Evolutionary conservation across 35 echinoderm and acorn worm species (phyloP).

Genomic region (Apostichopus parvimensis): DNA sequence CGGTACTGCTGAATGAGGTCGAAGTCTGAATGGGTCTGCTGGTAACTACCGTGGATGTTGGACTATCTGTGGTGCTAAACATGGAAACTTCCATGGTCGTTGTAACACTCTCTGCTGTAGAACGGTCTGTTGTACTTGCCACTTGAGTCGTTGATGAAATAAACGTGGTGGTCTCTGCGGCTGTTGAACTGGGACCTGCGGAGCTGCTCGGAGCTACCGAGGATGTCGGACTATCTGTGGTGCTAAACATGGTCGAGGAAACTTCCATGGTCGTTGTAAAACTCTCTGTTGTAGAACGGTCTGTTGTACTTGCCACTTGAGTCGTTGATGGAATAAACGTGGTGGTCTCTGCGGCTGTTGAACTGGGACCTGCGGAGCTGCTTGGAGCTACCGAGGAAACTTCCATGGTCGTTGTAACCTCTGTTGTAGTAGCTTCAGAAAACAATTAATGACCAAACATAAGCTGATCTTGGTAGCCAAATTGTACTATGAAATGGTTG

Average conservation of each 20-base stretch:
- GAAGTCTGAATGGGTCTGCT: background rate
- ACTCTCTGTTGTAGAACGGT: background rate
- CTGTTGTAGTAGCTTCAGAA: background rate
- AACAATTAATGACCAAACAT: too few relatives aligned
- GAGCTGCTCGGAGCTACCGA: background rate
- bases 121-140: background rate
- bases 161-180: background rate
- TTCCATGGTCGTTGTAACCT: too few relatives aligned
- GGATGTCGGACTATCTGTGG: background rate
- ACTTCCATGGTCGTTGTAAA: too few relatives aligned
- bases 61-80: background rate
- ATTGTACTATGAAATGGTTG: background rate
- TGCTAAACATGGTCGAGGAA: background rate
- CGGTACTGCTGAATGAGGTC: conserved; percentile 6
- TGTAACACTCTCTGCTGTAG: background rate
- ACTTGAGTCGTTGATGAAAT: background rate
- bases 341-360: background rate
- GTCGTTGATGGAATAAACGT: background rate
- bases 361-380: background rate
- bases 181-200: background rate
- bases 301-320: background rate
- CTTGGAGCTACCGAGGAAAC: too few relatives aligned
- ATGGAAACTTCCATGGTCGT: too few relatives aligned
- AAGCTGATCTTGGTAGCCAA: too few relatives aligned
- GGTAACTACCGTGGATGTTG: too few relatives aligned